Conservation (phyloP, 2,113 vertebrate species). For the Vombatus ursinus region DNA sequence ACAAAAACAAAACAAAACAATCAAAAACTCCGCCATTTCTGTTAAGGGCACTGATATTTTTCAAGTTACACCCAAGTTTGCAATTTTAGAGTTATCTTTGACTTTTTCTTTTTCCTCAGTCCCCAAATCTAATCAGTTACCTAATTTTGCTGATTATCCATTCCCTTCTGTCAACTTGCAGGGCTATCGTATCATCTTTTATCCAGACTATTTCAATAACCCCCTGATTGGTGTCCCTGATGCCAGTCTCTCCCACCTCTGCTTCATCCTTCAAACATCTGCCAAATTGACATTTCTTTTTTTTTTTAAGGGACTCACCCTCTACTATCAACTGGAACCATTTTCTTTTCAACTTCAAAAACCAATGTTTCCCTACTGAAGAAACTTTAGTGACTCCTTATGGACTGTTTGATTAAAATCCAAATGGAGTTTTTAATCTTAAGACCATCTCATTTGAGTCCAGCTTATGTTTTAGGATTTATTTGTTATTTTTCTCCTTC, state of each 20-base stretch:
- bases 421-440: neutral
- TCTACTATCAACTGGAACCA: neutral
- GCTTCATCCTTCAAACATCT: neutral
- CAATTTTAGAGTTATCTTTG: neutral
- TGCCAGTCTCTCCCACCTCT: neutral
- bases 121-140: neutral
- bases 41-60: neutral
- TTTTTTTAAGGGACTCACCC: neutral
- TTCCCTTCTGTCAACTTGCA: neutral
- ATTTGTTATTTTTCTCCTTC: neutral
- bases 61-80: neutral
- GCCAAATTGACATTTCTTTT: neutral
- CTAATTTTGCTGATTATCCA: neutral
- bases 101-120: neutral
- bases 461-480: neutral
- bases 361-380: neutral
- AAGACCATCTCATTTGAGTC: neutral
- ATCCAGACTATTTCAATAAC: neutral
- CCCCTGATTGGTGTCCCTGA: neutral
- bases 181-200: neutral
- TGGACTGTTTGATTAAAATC: neutral
- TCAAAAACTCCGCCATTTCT: neutral
- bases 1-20: too few species aligned
- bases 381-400: neutral
- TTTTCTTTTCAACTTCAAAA: neutral